Evolutionary conservation across 2,888 invertebrate genomes (phyloP).

Genomic region (Eristalis tenax): DNA sequence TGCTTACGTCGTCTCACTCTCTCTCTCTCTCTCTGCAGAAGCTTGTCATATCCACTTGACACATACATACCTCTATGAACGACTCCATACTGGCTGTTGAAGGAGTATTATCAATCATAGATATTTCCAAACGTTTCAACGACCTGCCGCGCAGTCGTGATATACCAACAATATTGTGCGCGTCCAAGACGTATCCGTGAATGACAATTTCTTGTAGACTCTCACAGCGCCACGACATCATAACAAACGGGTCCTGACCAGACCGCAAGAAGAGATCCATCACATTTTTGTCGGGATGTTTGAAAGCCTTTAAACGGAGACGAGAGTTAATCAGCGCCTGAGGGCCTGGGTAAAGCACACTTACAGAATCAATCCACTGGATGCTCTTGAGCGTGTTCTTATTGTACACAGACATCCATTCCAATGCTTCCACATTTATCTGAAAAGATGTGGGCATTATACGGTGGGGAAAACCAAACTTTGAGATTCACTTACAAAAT

Average conservation of each 20-base stretch:
- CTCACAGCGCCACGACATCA: slow-evolving; percentile 84
- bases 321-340: neutral
- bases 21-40: too few species aligned
- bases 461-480: neutral
- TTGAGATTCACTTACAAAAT: slow-evolving; percentile 82
- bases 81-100: slow-evolving; percentile 76
- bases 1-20: too few species aligned
- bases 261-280: slow-evolving; percentile 77
- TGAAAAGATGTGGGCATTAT: slow-evolving; percentile 48
- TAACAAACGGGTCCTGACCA: slow-evolving; percentile 83
- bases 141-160: slow-evolving; percentile 79
- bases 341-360: neutral
- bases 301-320: slow-evolving; percentile 74
- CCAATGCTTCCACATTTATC: slow-evolving; percentile 80
- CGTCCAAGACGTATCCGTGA: slow-evolving; percentile 81
- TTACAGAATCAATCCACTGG: slow-evolving; percentile 80
- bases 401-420: slow-evolving; percentile 79
- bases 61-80: slow-evolving; percentile 76
- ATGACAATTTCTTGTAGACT: slow-evolving; percentile 83
- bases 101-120: slow-evolving; percentile 78
- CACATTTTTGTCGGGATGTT: slow-evolving; percentile 77
- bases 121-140: slow-evolving; percentile 79
- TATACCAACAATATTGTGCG: slow-evolving; percentile 80
- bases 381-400: slow-evolving; percentile 79
- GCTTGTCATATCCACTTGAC: neutral